These are phyloP conservation scores for Hydraecia micacea DNA, from an alignment of 2,888 invertebrate species.

Conservation along the genomic window DNA sequence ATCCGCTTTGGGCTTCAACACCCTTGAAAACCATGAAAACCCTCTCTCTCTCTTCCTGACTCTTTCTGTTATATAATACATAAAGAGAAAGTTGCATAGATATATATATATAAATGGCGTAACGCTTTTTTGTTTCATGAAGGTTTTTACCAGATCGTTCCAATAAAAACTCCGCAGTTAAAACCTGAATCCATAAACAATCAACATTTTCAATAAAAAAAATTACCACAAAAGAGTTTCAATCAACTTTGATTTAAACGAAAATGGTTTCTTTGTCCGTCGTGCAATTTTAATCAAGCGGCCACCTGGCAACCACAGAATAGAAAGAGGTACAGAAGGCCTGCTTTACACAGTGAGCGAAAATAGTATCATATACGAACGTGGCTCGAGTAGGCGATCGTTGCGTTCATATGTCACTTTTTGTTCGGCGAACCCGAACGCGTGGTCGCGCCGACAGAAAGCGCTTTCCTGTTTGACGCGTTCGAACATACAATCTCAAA, in stretches of 20 bases:
- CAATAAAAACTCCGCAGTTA: conserved; percentile 8
- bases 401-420: background rate
- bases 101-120: too few species aligned
- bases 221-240: conserved; percentile 47
- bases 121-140: background rate
- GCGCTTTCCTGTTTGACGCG: background rate
- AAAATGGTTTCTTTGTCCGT: conserved; percentile 59
- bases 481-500: background rate
- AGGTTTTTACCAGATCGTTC: background rate
- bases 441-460: background rate
- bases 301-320: conserved; percentile 45
- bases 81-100: too few species aligned
- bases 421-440: background rate
- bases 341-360: rapidly evolving
- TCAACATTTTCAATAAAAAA: conserved; percentile 54
- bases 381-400: background rate
- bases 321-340: conserved; percentile 9
- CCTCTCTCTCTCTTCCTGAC: background rate
- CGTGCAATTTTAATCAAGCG: conserved; percentile 66
- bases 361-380: background rate
- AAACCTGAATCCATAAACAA: conserved; percentile 37
- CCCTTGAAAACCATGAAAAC: background rate
- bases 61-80: too few species aligned
- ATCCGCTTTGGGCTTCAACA: too few species aligned
- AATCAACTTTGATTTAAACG: conserved; percentile 58